phyloP scores from a whole-genome alignment of 2,888 invertebrate genomes.

The Bellardia pandia region DNA sequence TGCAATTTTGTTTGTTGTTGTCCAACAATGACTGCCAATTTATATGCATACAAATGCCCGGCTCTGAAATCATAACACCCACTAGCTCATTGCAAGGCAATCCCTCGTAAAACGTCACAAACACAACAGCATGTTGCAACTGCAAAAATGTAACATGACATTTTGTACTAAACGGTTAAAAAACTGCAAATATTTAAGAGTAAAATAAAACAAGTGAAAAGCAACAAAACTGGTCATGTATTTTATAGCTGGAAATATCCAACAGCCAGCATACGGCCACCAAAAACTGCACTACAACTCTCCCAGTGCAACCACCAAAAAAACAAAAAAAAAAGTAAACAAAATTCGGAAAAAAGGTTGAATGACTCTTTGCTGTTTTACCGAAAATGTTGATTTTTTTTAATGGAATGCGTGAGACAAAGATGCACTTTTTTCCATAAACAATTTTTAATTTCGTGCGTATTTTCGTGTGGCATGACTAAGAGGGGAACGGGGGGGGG shows the following conservation, averaged over 20 bases:
- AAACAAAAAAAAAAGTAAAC: not conserved
- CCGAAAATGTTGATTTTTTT: conserved; percentile 61
- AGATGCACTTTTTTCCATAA: conserved; percentile 50
- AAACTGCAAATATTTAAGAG: conserved; percentile 46
- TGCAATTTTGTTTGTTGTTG: not conserved
- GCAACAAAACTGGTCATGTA: conserved; percentile 1
- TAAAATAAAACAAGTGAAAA: conserved; percentile 28
- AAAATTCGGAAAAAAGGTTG: conserved; percentile 35
- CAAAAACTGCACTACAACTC: conserved; percentile 41
- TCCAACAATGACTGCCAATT: conserved; percentile 23
- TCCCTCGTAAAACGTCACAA: not conserved
- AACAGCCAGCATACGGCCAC: conserved; percentile 46
- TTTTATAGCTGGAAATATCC: conserved; percentile 52
- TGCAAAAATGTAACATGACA: conserved; percentile 48
- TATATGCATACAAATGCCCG: conserved; percentile 22
- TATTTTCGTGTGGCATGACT: conserved; percentile 19
- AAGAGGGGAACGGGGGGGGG: too few species aligned
- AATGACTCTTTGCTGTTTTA: conserved; percentile 70
- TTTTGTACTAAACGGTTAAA: conserved; percentile 64
- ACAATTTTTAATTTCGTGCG: conserved; percentile 71
- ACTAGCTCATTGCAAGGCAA: conserved; percentile 41
- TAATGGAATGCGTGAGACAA: conserved; percentile 69
- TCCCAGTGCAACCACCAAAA: conserved; percentile 34
- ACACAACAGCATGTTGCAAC: conserved; percentile 40
- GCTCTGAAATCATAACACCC: conserved; percentile 41